Base-by-base conservation (phyloP, 2,888 invertebrate species). In the Camponotus fellah region DNA sequence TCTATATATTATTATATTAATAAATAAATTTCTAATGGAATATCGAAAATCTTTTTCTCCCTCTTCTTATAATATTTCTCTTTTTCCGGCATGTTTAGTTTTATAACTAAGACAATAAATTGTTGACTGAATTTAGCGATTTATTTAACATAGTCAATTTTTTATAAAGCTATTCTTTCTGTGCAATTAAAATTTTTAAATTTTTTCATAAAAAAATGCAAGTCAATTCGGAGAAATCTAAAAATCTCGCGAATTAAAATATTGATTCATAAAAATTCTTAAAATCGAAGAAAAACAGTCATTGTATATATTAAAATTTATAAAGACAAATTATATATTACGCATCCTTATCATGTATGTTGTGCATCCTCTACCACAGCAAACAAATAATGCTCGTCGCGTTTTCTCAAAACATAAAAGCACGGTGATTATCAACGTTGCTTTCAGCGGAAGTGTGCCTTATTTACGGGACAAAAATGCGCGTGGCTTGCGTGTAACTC, bases 391-490 rank as follows among this genome's bases (percentile, higher is more conserved):
- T 58, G 43, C 14, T 9, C 9, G 17, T 0, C 3, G 21, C 26
- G 34, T 60, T 79, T 14, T 60, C 21, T 79, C 34, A 46, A 68
- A 79, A 46, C 21, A 60, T 21, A 32, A 46, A 60, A 34, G 60
- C 66, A 56, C n/a, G 32, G n/a, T 34, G 60, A 37, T 79, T 46
- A 79, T 79, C 69, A 79, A 46, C n/a, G 17, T 46, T 21, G 68
- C 46, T 79, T 79, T 69, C 69, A 69, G 43, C 21, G 21, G 6
- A 43, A 60, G 4, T 46, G 32, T 79, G 21, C 21, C 69, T 79
- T 69, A 79, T 79, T 79, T 79, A 79, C 37, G 69, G 34, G 60
- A 46, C 46, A 46, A 46, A 60, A 79, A 69, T 32, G 68, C 14
- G 32, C 43, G 3, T 71, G 37, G 56, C 69, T 53, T 21, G 53